Base-by-base conservation (phyloP, 2,113 vertebrate species). In the Cheilinus undulatus region DNA sequence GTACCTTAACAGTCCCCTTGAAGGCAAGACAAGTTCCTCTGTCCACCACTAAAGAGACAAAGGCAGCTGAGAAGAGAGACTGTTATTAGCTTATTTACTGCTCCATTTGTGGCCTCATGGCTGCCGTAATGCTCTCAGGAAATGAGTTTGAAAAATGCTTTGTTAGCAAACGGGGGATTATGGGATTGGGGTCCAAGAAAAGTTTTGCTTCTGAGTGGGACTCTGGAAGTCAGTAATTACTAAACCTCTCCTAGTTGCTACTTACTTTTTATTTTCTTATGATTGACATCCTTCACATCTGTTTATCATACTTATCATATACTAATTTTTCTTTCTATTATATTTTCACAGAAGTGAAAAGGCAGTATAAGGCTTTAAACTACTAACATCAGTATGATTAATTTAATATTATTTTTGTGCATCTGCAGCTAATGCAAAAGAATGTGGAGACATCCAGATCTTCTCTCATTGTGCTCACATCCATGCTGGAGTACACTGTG, bases 71-170 rank as follows among this genome's bases (percentile, higher is more conserved):
- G 64, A 84, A 76, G 72, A 74, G 67, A 62, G 78, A 57, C 60
- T 23, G 46, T 36, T 64, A 50, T 81, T 78, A 59, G 58, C 73
- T n/a, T 83, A 81, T 88, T 89, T 83, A 83, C 63, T 74, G 84
- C 84, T 75, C 69, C 69, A 86, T 88, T 88, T 87, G 76, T 79
- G 70, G 53, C 69, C 86, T 86, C 80, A 86, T 78, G 58, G 74
- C 62, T 79, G 67, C 73, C 22, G 23, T 43, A 71, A 81, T 56
- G 65, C 80, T 85, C 78, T 79, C 71, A 72, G 86, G 73, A 84
- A 86, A 89, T 85, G 61, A 89, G 80, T 87, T 83, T 84, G 36
- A 80, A 86, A n/a, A 88, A 84, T 68, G 86, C 82, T 88, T 87
- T 85, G 86, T 89, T 80, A 71, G 78, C 61, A 58, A 43, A 32